Evolutionary conservation across 2,888 invertebrate species (phyloP), one percentile per base, ranked within the genome.

Genomic region (Ornithoptera priamus): DNA sequence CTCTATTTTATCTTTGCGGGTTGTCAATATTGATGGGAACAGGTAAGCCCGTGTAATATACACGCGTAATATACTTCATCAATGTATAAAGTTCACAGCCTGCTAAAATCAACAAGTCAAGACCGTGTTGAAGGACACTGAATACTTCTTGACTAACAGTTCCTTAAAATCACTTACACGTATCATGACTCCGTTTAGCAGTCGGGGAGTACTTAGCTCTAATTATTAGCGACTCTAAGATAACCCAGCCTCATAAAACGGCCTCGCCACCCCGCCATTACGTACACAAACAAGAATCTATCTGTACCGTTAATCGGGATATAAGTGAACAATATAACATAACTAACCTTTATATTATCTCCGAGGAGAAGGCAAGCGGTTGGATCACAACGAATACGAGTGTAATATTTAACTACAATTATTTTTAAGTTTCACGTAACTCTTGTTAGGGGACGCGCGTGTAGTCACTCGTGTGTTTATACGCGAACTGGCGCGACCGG

Each of bases 401-500:
- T 36, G 36, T 66, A 56, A 60, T 60, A 24, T 65, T 1, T 56
- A 56, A 50, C 22, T 24, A 24, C 30, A 62, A 53, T 67, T 67
- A 64, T 62, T 73, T 56, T 72, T 66, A 62, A 72, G 64, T 71
- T 67, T 68, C 73, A 68, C 70, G 71, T 70, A 73, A 72, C 69
- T 67, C 42, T 39, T 66, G 68, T 57, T 36, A 70, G 68, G 71
- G 39, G 67, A 76, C 71, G 77, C 78, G 75, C 83, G 75, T 68
- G 76, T 72, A 69, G 20, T 56, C 71, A 70, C 73, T 69, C 66
- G 71, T 72, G 72, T 72, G 74, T 70, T 72, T 75, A 71, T 72
- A 72, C 74, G 77, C 78, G 77, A 77, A 83, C 82, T 83, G 79
- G 79, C 77, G 78, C 75, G 78, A 81, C 79, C 79, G 78, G 76